Evolutionary conservation across 2,888 invertebrate species (phyloP).

Genomic region (Hydrotaea diabolus): DNA sequence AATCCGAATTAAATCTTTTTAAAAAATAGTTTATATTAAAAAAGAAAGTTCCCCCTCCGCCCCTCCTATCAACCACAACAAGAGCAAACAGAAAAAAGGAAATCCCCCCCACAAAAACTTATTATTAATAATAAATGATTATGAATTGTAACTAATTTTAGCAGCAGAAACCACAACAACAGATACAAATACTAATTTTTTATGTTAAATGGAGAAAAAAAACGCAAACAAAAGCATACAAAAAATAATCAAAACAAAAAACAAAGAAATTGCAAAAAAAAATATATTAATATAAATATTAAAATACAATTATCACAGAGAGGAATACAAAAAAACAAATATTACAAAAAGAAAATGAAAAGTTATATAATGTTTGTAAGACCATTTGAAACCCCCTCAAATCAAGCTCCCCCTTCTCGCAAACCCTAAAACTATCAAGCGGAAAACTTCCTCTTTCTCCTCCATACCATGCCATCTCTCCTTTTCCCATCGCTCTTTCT

Average conservation of each 20-base stretch:
- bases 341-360: slow-evolving; percentile 42
- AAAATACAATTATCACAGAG: slow-evolving; percentile 37
- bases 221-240: slow-evolving; percentile 58
- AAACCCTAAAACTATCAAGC: background rate
- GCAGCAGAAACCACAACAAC: slow-evolving; percentile 45
- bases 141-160: slow-evolving; percentile 51
- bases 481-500: background rate
- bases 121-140: slow-evolving; percentile 41
- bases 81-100: slow-evolving; percentile 37
- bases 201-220: slow-evolving; percentile 63
- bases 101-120: slow-evolving; percentile 19
- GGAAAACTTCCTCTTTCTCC: background rate
- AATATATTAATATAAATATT: slow-evolving; percentile 38
- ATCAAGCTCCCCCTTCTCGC: no score
- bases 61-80: background rate
- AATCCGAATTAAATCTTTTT: slow-evolving; percentile 60
- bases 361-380: slow-evolving; percentile 41
- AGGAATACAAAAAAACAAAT: slow-evolving; percentile 39
- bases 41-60: slow-evolving; percentile 36
- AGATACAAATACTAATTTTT: slow-evolving; percentile 59
- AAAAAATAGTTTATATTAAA: slow-evolving; percentile 53
- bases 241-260: slow-evolving; percentile 58
- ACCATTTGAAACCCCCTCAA: background rate
- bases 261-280: slow-evolving; percentile 43
- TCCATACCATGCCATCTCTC: background rate